phyloP scores from a whole-genome alignment of 2,888 invertebrate genomes.

The Trissolcus japonicus region DNA sequence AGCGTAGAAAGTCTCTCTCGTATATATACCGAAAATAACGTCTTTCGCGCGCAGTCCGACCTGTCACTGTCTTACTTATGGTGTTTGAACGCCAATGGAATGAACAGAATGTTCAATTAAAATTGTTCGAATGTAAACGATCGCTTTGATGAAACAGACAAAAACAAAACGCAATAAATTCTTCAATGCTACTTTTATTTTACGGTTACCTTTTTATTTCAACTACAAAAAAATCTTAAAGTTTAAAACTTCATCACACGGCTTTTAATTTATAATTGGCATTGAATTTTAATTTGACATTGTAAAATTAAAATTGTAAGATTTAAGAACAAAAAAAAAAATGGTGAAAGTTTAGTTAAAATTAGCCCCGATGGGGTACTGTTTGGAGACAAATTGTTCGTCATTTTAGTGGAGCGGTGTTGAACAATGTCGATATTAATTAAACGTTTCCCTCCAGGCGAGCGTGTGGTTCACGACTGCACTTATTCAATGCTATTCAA shows the following conservation, averaged over 20 bases:
- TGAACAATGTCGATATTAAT: constrained; percentile 69
- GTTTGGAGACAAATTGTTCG: constrained; percentile 22
- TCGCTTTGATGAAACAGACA: constrained; percentile 1
- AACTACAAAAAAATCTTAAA: too few relatives aligned
- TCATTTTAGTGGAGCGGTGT: constrained; percentile 6
- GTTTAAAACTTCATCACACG: too few relatives aligned
- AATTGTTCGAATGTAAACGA: constrained; percentile 7
- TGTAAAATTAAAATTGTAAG: too few relatives aligned
- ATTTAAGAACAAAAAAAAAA: too few relatives aligned
- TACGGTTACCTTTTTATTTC: too few relatives aligned
- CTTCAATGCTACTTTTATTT: background rate
- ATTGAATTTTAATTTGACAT: too few relatives aligned
- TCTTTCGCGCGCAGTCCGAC: constrained; percentile 12
- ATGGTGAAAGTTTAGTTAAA: background rate
- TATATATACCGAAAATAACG: constrained; percentile 33
- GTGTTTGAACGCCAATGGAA: constrained; percentile 6
- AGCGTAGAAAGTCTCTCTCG: constrained; percentile 27
- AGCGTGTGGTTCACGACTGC: constrained; percentile 22
- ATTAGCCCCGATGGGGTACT: constrained; percentile 12
- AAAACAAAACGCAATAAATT: background rate
- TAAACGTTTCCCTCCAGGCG: constrained; percentile 61
- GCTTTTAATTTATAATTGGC: too few relatives aligned
- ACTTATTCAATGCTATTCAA: constrained; percentile 21
- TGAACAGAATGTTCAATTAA: constrained; percentile 20
- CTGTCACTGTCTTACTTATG: constrained; percentile 18